Base-by-base conservation (phyloP, 2,797 vertebrate species). In the Gadopsis bispinosus region DNA sequence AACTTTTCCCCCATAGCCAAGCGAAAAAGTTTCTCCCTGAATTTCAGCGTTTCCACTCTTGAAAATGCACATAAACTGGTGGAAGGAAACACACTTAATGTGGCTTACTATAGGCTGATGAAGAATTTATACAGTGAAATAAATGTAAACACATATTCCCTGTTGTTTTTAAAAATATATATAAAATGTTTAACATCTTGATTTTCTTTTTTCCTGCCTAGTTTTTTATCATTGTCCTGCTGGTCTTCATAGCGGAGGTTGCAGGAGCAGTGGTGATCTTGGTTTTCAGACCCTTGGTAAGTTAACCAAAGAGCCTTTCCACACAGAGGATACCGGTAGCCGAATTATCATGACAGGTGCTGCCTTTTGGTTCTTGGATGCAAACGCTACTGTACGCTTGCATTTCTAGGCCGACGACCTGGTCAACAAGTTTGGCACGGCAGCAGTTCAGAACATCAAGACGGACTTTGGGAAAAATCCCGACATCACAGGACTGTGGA, bases 171-270 rank as follows among this genome's bases (percentile, higher is more conserved):
- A 29, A 35, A 19, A 19, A 19, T 11, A 31, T 6, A 53, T 53
- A 26, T 26, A 14, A 33, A 47, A 33, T 19, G 4, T 22, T 7
- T 9, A 35, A 33, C 9, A 3, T 29, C 50, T 1, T 7, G n/a
- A 1, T 70, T 3, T 91, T 77, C 76, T 65, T 26, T 26, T 26
- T 26, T 26, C 26, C 26, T 26, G 31, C 69, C 17, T 55, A 97
- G 96, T 97, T 97, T 75, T 97, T 96, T 56, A 67, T 93, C 83
- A 93, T 97, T 6, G 80, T 96, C 65, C 75, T 96, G 87, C 63
- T 96, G 73, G 90, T 97, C 73, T 97, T 97, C 90, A 92, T 96
- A 33, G 95, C 88, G 0, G 94, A 97, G 86, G 88, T 96, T 2
- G 94, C 94, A 4, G 95, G 95, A 59, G 96, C 95, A 0, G 86